Conservation (phyloP, 2,113 vertebrate genomes). For the Pteronura brasiliensis region DNA sequence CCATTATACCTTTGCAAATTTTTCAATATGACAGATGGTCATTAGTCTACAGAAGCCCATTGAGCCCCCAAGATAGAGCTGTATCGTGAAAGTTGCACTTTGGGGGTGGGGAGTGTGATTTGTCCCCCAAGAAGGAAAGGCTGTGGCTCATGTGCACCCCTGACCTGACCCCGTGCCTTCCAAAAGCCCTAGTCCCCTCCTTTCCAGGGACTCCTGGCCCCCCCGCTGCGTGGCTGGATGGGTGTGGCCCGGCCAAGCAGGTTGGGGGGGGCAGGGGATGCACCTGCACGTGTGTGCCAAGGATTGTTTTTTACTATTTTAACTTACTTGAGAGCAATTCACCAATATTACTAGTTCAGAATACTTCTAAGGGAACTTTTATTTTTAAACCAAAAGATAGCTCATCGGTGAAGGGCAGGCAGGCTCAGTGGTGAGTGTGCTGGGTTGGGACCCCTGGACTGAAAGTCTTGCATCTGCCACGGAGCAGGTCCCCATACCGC, state of each 20-base stretch:
- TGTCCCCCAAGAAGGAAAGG: background rate
- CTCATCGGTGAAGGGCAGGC: background rate
- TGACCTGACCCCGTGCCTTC: fast-evolving
- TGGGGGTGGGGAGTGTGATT: background rate
- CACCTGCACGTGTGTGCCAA: background rate
- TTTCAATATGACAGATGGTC: background rate
- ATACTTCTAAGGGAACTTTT: background rate
- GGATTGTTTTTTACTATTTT: background rate
- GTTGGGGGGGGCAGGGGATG: no score
- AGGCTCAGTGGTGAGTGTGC: background rate
- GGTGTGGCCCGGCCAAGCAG: background rate
- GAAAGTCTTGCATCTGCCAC: background rate
- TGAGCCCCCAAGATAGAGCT: background rate
- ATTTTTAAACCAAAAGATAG: background rate
- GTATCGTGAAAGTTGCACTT: background rate
- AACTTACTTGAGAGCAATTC: background rate
- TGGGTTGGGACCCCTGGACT: fast-evolving
- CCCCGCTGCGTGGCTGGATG: background rate
- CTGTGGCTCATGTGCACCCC: fast-evolving
- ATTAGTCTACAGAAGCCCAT: background rate
- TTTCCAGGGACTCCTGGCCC: background rate
- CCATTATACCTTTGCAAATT: background rate
- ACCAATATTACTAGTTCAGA: background rate
- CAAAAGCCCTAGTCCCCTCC: no score
- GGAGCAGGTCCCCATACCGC: background rate